A percentile compares a stretch with the other conserved stretches of the same genome.
Evolutionary conservation across 2,113 vertebrate genomes (phyloP).

Genomic region (Laterallus jamaicensis): DNA sequence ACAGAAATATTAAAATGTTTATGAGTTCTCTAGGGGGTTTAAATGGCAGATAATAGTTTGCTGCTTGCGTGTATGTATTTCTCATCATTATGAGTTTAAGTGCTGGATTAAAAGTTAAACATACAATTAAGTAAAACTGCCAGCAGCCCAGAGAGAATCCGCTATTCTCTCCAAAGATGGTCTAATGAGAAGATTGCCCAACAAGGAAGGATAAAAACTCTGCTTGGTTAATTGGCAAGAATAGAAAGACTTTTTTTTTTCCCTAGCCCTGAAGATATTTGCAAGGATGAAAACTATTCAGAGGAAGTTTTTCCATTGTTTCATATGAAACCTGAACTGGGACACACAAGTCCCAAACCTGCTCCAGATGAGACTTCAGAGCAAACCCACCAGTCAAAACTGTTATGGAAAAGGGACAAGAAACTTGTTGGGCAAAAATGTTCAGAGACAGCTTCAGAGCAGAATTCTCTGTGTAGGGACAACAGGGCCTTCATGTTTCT

Average conservation of each 20-base stretch:
- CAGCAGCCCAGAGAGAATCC: conserved; percentile 12
- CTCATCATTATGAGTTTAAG: not conserved
- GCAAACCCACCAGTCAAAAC: not conserved
- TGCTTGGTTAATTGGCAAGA: conserved; percentile 18
- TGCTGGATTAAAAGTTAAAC: conserved; percentile 56
- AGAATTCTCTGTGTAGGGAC: not conserved
- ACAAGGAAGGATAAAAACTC: conserved; percentile 15
- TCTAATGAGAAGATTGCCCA: conserved; percentile 41
- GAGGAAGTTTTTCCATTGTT: not conserved
- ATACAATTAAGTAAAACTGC: conserved; percentile 52
- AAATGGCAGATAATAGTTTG: conserved; percentile 15
- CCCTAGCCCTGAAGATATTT: not conserved
- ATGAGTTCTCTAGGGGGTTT: not conserved
- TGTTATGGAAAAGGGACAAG: not conserved
- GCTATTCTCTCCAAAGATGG: not conserved
- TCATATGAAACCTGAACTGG: not conserved
- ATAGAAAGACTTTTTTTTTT: not conserved
- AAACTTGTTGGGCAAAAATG: not conserved
- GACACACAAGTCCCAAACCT: not conserved
- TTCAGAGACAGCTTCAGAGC: not conserved
- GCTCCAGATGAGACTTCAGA: not conserved
- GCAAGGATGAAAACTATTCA: not conserved
- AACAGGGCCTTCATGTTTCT: not conserved
- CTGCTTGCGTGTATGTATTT: not conserved
- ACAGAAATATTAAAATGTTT: conserved; percentile 3